Evolutionary conservation across 2,113 vertebrate species (phyloP).

Genomic region (Choloepus hoffmanni): DNA sequence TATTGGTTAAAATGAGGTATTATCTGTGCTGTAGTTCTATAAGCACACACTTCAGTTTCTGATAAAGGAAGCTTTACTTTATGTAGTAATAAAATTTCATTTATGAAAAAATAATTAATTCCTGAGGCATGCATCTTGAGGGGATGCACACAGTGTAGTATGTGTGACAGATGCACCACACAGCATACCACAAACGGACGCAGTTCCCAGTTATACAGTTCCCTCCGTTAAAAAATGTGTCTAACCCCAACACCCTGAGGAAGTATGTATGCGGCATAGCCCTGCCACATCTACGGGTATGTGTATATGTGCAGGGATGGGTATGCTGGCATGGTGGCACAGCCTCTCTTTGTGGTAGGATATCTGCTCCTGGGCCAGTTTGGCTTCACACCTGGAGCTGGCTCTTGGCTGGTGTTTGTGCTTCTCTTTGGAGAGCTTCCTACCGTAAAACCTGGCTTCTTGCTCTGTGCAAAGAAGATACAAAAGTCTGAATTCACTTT

Average conservation of each 20-base stretch:
- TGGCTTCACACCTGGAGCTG: slow-evolving; percentile 21
- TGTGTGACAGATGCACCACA: not conserved
- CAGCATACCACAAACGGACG: accelerated
- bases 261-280: accelerated
- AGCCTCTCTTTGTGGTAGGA: slow-evolving; percentile 5
- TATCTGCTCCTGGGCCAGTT: slow-evolving; percentile 48
- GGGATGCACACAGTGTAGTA: not conserved
- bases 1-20: slow-evolving; percentile 17
- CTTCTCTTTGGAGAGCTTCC: slow-evolving; percentile 47
- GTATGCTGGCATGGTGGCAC: accelerated
- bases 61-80: slow-evolving; percentile 32
- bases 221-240: not conserved
- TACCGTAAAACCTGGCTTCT: slow-evolving; percentile 48
- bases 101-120: slow-evolving; percentile 45
- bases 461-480: slow-evolving; percentile 72
- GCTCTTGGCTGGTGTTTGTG: slow-evolving; percentile 44
- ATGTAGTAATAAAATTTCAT: slow-evolving; percentile 19
- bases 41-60: slow-evolving; percentile 1
- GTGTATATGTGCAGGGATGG: slow-evolving; percentile 67
- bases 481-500: slow-evolving; percentile 7
- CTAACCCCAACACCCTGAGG: not conserved
- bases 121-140: not conserved
- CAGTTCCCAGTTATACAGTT: not conserved
- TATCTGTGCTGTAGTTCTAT: not conserved
- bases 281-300: not conserved